Evolutionary conservation across 2,113 vertebrate genomes (phyloP).

Genomic region (Urocynchramus pylzowi): DNA sequence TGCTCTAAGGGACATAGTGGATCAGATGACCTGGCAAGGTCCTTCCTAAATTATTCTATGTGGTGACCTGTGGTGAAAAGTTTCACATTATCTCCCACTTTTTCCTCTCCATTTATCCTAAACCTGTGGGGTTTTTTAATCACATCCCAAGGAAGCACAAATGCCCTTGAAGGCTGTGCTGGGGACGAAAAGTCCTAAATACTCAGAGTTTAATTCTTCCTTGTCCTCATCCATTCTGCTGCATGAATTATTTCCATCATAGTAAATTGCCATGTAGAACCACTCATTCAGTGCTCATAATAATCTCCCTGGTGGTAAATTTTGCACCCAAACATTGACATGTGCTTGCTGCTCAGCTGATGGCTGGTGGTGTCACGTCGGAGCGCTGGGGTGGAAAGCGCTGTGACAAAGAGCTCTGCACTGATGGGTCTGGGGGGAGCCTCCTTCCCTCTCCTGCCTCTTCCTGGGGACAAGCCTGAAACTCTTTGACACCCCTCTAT

Average conservation of each 20-base stretch:
- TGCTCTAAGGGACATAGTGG: neutral
- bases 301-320: neutral
- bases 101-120: neutral
- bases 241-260: neutral
- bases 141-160: neutral
- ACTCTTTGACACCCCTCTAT: too few relatives aligned
- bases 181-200: neutral
- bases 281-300: neutral
- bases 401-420: neutral
- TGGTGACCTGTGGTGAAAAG: neutral
- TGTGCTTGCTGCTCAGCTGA: neutral
- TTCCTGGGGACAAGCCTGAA: neutral
- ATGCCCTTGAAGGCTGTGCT: neutral
- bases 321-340: neutral
- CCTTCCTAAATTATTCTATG: neutral
- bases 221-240: neutral
- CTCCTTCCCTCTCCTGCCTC: neutral
- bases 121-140: neutral
- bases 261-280: neutral
- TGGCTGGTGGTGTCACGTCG: neutral
- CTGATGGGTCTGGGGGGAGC: fast-evolving
- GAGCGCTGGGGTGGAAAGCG: neutral
- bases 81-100: neutral
- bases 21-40: neutral
- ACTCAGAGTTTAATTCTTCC: neutral